Percentiles rank a stretch among this genome's conserved stretches.
Conservation (phyloP, 2,797 vertebrate genomes). For the Leptoclinus maculatus region DNA sequence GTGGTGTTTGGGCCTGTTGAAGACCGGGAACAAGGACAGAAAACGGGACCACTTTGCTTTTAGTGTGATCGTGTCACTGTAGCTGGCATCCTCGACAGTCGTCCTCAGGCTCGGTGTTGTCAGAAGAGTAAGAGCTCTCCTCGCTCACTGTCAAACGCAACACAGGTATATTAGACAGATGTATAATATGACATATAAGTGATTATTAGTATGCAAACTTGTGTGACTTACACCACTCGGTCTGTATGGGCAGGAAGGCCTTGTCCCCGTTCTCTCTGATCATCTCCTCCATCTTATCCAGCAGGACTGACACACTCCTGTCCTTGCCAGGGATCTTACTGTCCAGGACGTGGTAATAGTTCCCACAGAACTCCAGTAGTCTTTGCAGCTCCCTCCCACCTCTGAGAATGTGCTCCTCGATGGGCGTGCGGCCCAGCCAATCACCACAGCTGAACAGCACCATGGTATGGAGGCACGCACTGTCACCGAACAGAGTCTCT, state of each 20-base stretch:
- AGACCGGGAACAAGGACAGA: slow-evolving; percentile 37
- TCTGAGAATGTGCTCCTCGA: slow-evolving; percentile 85
- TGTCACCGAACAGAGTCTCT: slow-evolving; percentile 83
- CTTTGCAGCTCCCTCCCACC: slow-evolving; percentile 82
- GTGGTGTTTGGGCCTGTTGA: slow-evolving; percentile 51
- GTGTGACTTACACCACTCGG: slow-evolving; percentile 78
- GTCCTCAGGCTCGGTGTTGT: slow-evolving; percentile 83
- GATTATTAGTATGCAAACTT: not conserved
- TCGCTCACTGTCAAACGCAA: slow-evolving; percentile 81
- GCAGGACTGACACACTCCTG: slow-evolving; percentile 80
- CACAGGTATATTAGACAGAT: slow-evolving; percentile 41
- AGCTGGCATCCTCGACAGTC: slow-evolving; percentile 83
- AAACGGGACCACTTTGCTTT: slow-evolving; percentile 24
- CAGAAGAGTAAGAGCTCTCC: slow-evolving; percentile 83
- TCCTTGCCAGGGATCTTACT: slow-evolving; percentile 81
- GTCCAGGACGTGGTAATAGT: slow-evolving; percentile 87
- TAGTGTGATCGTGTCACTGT: slow-evolving; percentile 66
- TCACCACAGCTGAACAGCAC: slow-evolving; percentile 87
- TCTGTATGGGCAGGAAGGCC: slow-evolving; percentile 84
- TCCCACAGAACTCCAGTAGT: slow-evolving; percentile 83
- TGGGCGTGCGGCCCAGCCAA: slow-evolving; percentile 83
- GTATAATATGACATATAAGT: not conserved
- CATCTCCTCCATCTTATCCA: slow-evolving; percentile 87
- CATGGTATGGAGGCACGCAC: slow-evolving; percentile 82
- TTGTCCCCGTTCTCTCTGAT: slow-evolving; percentile 83